Conservation (phyloP, 2,113 vertebrate genomes). For the Caracal caracal region DNA sequence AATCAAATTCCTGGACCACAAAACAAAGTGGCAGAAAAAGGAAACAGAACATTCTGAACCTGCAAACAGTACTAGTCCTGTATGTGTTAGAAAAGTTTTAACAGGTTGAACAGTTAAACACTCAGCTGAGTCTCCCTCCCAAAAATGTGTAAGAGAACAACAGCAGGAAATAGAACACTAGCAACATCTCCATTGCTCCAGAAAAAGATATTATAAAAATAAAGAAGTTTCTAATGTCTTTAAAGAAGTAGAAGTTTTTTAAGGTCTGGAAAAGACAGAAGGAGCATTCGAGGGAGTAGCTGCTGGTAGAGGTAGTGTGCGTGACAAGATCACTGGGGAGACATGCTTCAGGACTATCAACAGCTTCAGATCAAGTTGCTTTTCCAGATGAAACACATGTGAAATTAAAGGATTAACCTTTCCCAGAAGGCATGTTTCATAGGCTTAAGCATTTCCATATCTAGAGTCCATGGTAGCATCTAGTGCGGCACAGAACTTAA, state of each 20-base stretch:
- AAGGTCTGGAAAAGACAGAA: neutral
- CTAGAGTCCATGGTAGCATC: neutral
- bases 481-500: neutral
- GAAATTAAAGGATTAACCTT: neutral
- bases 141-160: neutral
- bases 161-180: neutral
- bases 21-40: neutral
- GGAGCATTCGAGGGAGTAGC: fast-evolving
- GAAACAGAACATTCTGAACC: neutral
- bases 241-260: neutral
- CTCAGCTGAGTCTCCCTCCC: neutral
- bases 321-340: neutral
- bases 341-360: neutral
- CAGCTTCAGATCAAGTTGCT: neutral
- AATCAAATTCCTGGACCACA: neutral
- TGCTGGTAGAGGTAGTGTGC: neutral
- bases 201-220: neutral
- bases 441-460: neutral
- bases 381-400: neutral
- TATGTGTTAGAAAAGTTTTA: neutral
- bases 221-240: neutral
- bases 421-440: neutral
- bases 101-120: neutral
- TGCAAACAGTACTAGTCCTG: neutral
- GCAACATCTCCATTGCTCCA: neutral